Evolutionary conservation across 2,113 vertebrate species (phyloP), one percentile per base, ranked within the genome.

Genomic region (Myrmophylax atrothorax): DNA sequence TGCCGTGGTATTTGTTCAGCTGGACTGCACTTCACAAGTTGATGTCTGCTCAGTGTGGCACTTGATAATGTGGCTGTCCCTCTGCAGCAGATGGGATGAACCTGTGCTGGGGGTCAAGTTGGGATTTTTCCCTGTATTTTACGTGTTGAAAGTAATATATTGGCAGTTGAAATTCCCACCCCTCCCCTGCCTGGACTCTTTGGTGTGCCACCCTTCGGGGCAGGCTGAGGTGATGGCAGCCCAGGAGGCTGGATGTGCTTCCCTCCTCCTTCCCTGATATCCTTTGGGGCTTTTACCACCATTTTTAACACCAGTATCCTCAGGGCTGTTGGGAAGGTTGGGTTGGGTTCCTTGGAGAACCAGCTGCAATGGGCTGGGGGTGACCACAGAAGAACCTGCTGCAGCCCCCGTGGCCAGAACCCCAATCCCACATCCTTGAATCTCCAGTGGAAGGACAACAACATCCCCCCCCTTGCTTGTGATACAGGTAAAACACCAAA

Each of bases 1-100:
- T 95, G 89, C 68, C 0, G 0, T 75, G 77, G 75, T 96, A 93
- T 96, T 96, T 97, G 82, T 96, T 96, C 92, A 96, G 92, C 96
- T 96, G 94, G 73, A 60, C 76, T 4, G 3, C 78, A 59, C 86
- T 90, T 93, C 47, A 60, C 19, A 81, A 93, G 76, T 83, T 86
- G 79, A 52, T 49, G n/a, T 70, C 83, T 46, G 2, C n/a, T 95
- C 60, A 38, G 37, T 1, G 1, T 80, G 75, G 70, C 81, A 15
- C 67, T 69, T 31, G 78, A 42, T 84, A 59, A 62, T 1, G 3
- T 62, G 60, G 24, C 50, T 90, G 14, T 88, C 56, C 85, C 55
- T 84, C 15, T 1, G 6, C 2, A 14, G 76, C 73, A 78, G 72
- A 55, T 15, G 44, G n/a, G 64, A 26, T 77, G 47, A 84, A 38